These are phyloP conservation scores for Lycocerus yunnanus DNA, from an alignment of 2,888 invertebrate species.

Conservation along the genomic window DNA sequence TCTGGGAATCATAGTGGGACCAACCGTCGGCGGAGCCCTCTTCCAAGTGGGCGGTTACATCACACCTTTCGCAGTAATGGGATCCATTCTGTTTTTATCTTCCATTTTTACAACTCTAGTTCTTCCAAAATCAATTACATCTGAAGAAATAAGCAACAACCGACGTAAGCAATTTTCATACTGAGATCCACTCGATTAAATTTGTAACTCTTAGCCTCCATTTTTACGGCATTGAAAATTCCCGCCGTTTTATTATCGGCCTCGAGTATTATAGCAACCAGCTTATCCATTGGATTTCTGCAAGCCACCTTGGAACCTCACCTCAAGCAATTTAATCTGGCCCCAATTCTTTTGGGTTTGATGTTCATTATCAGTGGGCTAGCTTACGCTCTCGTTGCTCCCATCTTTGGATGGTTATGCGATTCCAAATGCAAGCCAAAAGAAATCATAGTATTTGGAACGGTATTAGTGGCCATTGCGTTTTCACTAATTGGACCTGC, in stretches of 20 bases:
- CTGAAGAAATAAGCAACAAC: slow-evolving; percentile 60
- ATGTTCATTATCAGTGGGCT: slow-evolving; percentile 86
- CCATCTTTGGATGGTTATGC: slow-evolving; percentile 81
- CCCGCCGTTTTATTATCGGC: slow-evolving; percentile 74
- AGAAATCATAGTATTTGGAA: slow-evolving; percentile 69
- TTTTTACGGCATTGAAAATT: slow-evolving; percentile 67
- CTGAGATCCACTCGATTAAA: not conserved
- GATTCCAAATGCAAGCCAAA: slow-evolving; percentile 71
- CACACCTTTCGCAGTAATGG: slow-evolving; percentile 80
- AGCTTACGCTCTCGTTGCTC: slow-evolving; percentile 77
- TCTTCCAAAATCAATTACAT: slow-evolving; percentile 66
- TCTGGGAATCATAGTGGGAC: slow-evolving; percentile 83
- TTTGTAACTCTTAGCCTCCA: slow-evolving; percentile 62
- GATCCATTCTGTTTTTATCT: slow-evolving; percentile 72
- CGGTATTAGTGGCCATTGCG: slow-evolving; percentile 66
- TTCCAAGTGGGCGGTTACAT: slow-evolving; percentile 79
- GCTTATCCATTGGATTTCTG: slow-evolving; percentile 84
- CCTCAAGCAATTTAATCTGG: slow-evolving; percentile 70
- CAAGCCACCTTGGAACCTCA: slow-evolving; percentile 89
- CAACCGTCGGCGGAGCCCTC: slow-evolving; percentile 85
- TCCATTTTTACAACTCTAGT: slow-evolving; percentile 75
- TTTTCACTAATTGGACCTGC: slow-evolving; percentile 83
- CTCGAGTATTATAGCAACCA: slow-evolving; percentile 74
- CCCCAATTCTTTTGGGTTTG: slow-evolving; percentile 72
- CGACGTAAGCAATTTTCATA: slow-evolving; percentile 61